Evolutionary conservation across 2,113 vertebrate species (phyloP).

Genomic region (Bujurquina vittata): DNA sequence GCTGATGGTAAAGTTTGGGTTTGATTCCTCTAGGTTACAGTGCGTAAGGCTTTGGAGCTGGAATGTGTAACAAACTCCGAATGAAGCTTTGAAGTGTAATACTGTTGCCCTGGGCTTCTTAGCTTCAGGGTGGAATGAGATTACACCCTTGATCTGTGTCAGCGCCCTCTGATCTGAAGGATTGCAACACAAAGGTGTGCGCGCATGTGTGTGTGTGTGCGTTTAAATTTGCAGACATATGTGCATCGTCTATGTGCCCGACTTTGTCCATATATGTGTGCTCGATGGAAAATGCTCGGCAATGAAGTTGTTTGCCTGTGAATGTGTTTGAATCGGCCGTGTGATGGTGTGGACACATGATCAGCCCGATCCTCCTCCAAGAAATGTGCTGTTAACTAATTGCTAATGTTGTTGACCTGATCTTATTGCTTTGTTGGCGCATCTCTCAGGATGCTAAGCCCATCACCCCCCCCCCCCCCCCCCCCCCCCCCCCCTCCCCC

Average conservation of each 20-base stretch:
- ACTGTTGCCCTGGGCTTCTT: constrained; percentile 69
- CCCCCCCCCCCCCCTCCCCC: too few relatives aligned
- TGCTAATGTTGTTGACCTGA: constrained; percentile 33
- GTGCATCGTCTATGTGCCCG: not conserved
- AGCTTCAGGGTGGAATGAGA: constrained; percentile 69
- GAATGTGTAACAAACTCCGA: constrained; percentile 63
- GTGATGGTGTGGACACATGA: not conserved
- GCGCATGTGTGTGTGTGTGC: not conserved
- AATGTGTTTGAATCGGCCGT: not conserved
- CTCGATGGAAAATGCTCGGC: not conserved
- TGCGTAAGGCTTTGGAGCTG: constrained; percentile 51
- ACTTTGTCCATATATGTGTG: not conserved
- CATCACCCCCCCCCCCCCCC: not conserved
- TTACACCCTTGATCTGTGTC: constrained; percentile 74
- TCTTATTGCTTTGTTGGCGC: constrained; percentile 25
- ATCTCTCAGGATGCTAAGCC: constrained; percentile 23
- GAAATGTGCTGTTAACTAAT: constrained; percentile 41
- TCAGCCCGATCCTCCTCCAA: not conserved
- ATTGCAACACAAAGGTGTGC: constrained; percentile 34
- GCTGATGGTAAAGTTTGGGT: constrained; percentile 45
- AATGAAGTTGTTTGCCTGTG: not conserved
- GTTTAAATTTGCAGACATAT: not conserved
- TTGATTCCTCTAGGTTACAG: constrained; percentile 52
- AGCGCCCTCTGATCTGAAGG: constrained; percentile 55
- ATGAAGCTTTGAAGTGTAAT: constrained; percentile 71